Percentiles rank a stretch among this genome's conserved stretches.
These are phyloP conservation scores for Athene noctua DNA, from an alignment of 2,113 vertebrate species.

Conservation along the genomic window DNA sequence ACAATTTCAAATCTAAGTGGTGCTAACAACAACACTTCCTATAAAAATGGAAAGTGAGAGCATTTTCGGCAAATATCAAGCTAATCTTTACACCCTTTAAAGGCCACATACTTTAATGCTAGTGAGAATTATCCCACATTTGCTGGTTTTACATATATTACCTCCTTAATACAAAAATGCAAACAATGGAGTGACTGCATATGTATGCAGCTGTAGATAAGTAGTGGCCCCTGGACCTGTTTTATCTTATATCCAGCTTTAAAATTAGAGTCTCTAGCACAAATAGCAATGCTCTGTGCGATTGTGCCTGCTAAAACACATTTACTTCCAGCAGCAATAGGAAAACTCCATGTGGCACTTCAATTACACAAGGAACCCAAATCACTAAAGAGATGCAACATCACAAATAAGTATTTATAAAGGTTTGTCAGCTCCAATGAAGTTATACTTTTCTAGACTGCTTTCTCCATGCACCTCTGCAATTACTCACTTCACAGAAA, in stretches of 20 bases:
- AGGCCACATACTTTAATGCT: background rate
- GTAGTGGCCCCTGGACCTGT: background rate
- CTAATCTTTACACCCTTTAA: background rate
- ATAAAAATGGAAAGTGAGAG: background rate
- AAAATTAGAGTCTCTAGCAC: conserved; percentile 15
- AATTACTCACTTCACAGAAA: conserved; percentile 35
- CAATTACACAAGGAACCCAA: conserved; percentile 27
- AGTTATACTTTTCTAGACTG: conserved; percentile 27
- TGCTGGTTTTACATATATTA: background rate
- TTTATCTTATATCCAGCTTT: conserved; percentile 22
- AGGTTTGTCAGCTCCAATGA: conserved; percentile 38
- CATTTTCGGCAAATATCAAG: background rate
- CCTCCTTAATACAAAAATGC: background rate
- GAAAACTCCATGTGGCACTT: conserved; percentile 37
- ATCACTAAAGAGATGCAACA: conserved; percentile 45
- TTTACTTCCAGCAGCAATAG: conserved; percentile 24
- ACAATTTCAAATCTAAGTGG: background rate
- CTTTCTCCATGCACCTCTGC: background rate
- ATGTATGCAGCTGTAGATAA: background rate
- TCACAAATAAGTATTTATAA: conserved; percentile 44
- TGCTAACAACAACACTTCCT: background rate
- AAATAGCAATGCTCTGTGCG: background rate
- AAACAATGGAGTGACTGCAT: background rate
- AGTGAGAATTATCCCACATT: background rate
- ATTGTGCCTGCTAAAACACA: conserved; percentile 31